phyloP scores from a whole-genome alignment of 2,888 invertebrate species.

The Drosophila paranaensis region DNA sequence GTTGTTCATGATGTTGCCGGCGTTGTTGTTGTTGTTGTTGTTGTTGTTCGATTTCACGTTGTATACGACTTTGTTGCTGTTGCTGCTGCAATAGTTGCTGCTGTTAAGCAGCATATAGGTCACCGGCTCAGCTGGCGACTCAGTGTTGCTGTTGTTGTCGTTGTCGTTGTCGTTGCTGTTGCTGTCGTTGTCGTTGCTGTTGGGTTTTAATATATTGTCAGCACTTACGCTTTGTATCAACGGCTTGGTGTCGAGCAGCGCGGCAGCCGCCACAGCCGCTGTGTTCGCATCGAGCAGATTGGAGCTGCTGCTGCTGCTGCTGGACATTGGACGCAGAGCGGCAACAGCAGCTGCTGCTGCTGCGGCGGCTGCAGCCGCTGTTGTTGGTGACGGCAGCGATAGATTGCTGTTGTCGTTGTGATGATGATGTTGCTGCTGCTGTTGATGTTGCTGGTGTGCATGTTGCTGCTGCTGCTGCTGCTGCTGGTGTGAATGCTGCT shows the following conservation, averaged over 20 bases:
- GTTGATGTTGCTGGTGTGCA: constrained; percentile 32
- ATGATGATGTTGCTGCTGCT: constrained; percentile 57
- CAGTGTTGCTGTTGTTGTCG: constrained; percentile 1
- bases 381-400: constrained; percentile 91
- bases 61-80: neutral
- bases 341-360: constrained; percentile 72
- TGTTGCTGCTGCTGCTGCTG: constrained; percentile 54
- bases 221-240: constrained; percentile 93
- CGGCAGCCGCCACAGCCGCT: constrained; percentile 86
- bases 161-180: constrained; percentile 1
- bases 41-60: neutral
- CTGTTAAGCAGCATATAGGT: constrained; percentile 19
- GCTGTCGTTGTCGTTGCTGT: constrained; percentile 2
- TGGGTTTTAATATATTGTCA: constrained; percentile 20
- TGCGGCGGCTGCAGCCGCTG: constrained; percentile 69
- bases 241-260: constrained; percentile 87
- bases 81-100: constrained; percentile 1
- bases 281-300: constrained; percentile 85
- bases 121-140: constrained; percentile 23
- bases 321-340: constrained; percentile 80
- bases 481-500: constrained; percentile 59
- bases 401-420: constrained; percentile 88
- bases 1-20: neutral
- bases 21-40: neutral
- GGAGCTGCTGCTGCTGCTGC: constrained; percentile 76